A percentile compares a stretch with the other conserved stretches of the same genome.
Conservation (phyloP, 2,888 invertebrate species). For the Agrotis segetum region DNA sequence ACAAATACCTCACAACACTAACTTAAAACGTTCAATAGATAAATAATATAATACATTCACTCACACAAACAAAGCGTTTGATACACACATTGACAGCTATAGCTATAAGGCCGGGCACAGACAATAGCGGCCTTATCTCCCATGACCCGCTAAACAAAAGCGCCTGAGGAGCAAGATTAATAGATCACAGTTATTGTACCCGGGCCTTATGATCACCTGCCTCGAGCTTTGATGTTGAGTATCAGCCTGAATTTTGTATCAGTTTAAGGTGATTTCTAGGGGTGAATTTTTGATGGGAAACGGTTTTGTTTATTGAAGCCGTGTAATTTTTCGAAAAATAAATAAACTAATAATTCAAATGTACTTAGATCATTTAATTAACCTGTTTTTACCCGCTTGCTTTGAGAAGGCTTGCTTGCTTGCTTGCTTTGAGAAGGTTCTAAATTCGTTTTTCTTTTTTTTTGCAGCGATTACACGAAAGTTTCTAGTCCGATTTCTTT, state of each 20-base stretch:
- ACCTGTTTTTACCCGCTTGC: too few relatives aligned
- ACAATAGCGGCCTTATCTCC: slow-evolving; percentile 59
- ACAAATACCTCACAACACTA: background rate
- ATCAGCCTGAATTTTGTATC: slow-evolving; percentile 37
- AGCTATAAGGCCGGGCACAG: slow-evolving; percentile 49
- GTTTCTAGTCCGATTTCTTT: too few relatives aligned
- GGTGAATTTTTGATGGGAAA: slow-evolving; percentile 5
- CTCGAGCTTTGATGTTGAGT: slow-evolving; percentile 40
- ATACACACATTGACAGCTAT: slow-evolving; percentile 49
- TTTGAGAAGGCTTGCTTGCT: too few relatives aligned
- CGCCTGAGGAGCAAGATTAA: slow-evolving; percentile 61
- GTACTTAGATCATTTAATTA: too few relatives aligned
- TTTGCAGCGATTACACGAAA: too few relatives aligned
- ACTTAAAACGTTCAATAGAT: slow-evolving; percentile 33
- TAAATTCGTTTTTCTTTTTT: too few relatives aligned
- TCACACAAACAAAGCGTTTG: slow-evolving; percentile 41
- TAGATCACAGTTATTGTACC: slow-evolving; percentile 62
- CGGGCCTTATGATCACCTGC: slow-evolving; percentile 61
- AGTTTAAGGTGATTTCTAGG: slow-evolving; percentile 19
- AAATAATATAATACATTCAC: slow-evolving; percentile 52
- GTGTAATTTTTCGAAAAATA: background rate
- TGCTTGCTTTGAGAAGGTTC: too few relatives aligned
- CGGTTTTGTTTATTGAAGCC: background rate
- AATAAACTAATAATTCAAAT: too few relatives aligned
- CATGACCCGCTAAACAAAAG: slow-evolving; percentile 62